Evolutionary conservation across 1,140 invertebrate genomes (phyloP).

Genomic region (Thereuonema tuberculata): DNA sequence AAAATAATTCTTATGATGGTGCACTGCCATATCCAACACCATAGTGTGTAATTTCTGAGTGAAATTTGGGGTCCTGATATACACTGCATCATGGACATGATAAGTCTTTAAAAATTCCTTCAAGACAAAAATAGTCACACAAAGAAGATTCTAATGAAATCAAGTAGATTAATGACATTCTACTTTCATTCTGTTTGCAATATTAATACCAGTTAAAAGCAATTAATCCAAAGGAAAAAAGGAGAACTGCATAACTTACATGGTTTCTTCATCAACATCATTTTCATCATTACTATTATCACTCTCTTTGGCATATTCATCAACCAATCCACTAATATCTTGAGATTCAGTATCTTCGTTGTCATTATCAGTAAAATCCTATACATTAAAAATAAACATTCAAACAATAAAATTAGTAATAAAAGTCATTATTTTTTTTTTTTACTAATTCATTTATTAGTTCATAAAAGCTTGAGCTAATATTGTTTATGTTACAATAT

Average conservation of each 20-base stretch:
- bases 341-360: slow-evolving; percentile 7
- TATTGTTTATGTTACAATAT: too few relatives aligned
- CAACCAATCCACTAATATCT: slow-evolving; percentile 13
- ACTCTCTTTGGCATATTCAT: slow-evolving; percentile 21
- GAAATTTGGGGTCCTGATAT: too few relatives aligned
- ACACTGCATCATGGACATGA: neutral
- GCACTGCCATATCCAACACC: too few relatives aligned
- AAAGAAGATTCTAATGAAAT: neutral
- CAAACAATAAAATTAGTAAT: too few relatives aligned
- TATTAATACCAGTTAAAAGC: too few relatives aligned
- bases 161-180: neutral
- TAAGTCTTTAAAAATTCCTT: neutral
- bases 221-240: too few relatives aligned
- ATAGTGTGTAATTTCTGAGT: too few relatives aligned
- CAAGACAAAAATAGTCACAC: neutral
- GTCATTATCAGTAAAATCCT: slow-evolving; percentile 56
- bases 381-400: slow-evolving; percentile 30
- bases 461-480: slow-evolving; percentile 9
- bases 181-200: too few relatives aligned
- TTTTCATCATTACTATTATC: slow-evolving; percentile 54
- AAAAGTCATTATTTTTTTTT: too few relatives aligned
- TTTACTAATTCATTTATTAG: neutral
- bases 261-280: slow-evolving; percentile 67
- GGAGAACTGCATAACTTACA: slow-evolving; percentile 28
- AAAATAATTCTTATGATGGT: too few relatives aligned